Percentiles rank a stretch among this genome's conserved stretches.
Evolutionary conservation across 2,113 vertebrate species (phyloP).

Genomic region (Mastomys coucha): DNA sequence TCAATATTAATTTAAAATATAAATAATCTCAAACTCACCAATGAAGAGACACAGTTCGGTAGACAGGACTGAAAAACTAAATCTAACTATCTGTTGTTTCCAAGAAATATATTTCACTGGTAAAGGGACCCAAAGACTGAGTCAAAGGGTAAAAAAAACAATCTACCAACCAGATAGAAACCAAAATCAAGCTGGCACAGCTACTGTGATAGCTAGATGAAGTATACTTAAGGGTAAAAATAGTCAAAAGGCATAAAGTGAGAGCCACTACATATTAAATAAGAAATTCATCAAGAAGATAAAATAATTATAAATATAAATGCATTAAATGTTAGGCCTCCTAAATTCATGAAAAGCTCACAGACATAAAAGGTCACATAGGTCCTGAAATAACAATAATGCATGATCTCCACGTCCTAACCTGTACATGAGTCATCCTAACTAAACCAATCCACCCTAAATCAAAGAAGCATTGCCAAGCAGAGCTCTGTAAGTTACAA

Average conservation of each 20-base stretch:
- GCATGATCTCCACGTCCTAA: neutral
- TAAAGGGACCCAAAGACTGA: neutral
- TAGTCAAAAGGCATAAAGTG: neutral
- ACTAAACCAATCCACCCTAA: constrained; percentile 57
- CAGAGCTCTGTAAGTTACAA: neutral
- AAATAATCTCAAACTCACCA: neutral
- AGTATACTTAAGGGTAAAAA: neutral
- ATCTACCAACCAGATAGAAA: neutral
- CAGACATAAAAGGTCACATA: neutral
- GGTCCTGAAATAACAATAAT: neutral
- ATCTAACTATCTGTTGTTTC: neutral
- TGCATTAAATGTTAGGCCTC: neutral
- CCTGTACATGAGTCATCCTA: neutral
- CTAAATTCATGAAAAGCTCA: neutral
- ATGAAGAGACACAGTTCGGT: neutral
- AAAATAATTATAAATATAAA: neutral
- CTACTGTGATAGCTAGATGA: neutral
- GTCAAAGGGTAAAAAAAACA: neutral
- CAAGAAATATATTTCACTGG: neutral
- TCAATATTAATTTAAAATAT: neutral
- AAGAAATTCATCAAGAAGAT: neutral
- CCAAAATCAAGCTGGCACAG: neutral
- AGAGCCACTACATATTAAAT: neutral
- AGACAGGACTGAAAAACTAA: neutral
- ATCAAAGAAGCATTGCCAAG: constrained; percentile 54